Conservation (phyloP, 2,888 invertebrate genomes). For the Agonopterix subpropinquella region DNA sequence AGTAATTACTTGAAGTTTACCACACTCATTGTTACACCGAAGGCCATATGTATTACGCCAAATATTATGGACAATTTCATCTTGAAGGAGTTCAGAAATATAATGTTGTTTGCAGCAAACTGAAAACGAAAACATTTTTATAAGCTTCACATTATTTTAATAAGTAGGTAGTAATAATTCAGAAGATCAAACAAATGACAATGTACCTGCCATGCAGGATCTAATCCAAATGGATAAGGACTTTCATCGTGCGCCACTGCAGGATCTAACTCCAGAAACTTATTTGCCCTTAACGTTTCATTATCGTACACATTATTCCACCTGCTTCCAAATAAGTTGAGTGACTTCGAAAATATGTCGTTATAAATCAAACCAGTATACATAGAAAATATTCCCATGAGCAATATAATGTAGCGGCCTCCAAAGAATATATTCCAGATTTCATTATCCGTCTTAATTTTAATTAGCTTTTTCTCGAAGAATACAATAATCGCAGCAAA, state of each 20-base stretch:
- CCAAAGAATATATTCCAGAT: conserved; percentile 84
- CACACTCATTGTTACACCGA: conserved; percentile 81
- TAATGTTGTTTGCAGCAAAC: conserved; percentile 79
- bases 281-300: conserved; percentile 34
- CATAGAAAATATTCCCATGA: conserved; percentile 85
- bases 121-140: conserved; percentile 31
- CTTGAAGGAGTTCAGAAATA: conserved; percentile 84
- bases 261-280: conserved; percentile 62
- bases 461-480: conserved; percentile 75
- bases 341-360: conserved; percentile 81
- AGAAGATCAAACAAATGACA: background rate
- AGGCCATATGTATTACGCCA: conserved; percentile 83
- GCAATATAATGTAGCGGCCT: conserved; percentile 82
- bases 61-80: conserved; percentile 85
- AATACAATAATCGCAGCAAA: conserved; percentile 80
- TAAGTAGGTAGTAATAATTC: too few species aligned
- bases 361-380: conserved; percentile 86
- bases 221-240: conserved; percentile 83
- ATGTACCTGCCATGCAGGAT: conserved; percentile 81
- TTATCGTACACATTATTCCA: conserved; percentile 71
- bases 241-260: conserved; percentile 52
- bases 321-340: conserved; percentile 81
- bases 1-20: conserved; percentile 77
- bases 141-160: background rate
- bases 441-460: conserved; percentile 73